These are phyloP conservation scores for Chironomus striatipennis DNA, from an alignment of 1,140 invertebrate species.

Conservation along the genomic window DNA sequence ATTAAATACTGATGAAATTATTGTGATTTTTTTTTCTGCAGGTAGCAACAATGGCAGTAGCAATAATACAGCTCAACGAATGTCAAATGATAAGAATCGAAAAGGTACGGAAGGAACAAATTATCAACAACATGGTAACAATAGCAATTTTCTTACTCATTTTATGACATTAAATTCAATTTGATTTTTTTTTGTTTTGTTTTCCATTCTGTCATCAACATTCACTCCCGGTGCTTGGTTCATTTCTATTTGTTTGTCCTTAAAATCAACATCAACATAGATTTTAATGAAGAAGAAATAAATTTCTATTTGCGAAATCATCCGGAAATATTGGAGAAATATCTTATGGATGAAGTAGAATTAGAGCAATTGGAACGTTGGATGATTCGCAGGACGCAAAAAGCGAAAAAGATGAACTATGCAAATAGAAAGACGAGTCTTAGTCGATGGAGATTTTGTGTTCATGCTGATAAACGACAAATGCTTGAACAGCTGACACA, in stretches of 20 bases:
- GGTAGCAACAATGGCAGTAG: conserved; percentile 5
- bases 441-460: conserved; percentile 51
- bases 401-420: conserved; percentile 40
- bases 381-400: conserved; percentile 48
- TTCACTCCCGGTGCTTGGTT: background rate
- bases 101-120: background rate
- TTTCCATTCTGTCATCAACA: background rate
- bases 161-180: background rate
- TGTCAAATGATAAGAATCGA: background rate
- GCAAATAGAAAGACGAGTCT: conserved; percentile 43
- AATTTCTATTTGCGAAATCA: conserved; percentile 42
- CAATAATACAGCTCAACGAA: background rate
- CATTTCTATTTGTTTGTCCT: background rate
- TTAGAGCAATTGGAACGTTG: conserved; percentile 49
- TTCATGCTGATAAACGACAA: conserved; percentile 52
- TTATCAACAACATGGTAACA: background rate
- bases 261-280: background rate
- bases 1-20: background rate
- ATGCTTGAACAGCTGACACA: conserved; percentile 52
- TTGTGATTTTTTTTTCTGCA: background rate
- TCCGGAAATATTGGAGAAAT: conserved; percentile 49
- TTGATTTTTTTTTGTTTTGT: background rate
- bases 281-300: background rate
- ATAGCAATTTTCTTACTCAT: background rate
- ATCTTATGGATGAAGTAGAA: conserved; percentile 47